These are phyloP conservation scores for Camponotus pennsylvanicus DNA, from an alignment of 1,140 invertebrate genomes.

Conservation along the genomic window DNA sequence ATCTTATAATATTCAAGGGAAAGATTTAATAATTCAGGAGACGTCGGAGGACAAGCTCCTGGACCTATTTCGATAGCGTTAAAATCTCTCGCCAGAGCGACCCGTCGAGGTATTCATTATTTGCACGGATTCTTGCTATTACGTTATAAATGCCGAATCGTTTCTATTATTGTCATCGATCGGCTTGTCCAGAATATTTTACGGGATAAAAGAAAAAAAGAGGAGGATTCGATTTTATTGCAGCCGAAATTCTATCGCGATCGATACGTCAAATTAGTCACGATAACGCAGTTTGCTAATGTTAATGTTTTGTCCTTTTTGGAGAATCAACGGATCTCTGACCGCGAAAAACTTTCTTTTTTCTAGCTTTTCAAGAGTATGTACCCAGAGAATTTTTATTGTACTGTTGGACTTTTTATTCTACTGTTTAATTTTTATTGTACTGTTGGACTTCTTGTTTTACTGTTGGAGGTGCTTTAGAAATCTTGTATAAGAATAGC, in stretches of 20 bases:
- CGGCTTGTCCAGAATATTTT: conserved; percentile 46
- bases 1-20: background rate
- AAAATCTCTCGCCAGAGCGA: conserved; percentile 42
- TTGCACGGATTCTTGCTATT: background rate
- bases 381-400: background rate
- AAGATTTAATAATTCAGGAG: conserved; percentile 24
- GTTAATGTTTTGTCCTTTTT: background rate
- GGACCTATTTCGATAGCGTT: conserved; percentile 50
- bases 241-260: conserved; percentile 2
- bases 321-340: no score
- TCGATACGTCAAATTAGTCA: conserved; percentile 54
- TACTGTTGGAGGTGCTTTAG: no score
- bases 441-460: no score
- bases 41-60: conserved; percentile 17
- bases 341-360: no score
- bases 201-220: conserved; percentile 20
- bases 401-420: no score
- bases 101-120: background rate
- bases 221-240: conserved; percentile 63
- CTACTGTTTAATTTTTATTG: background rate
- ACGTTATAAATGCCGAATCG: conserved; percentile 9
- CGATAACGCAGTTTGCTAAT: background rate
- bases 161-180: conserved; percentile 51
- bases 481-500: no score
- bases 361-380: no score